Evolutionary conservation across 2,888 invertebrate genomes (phyloP).

Genomic region (Ophion obscuratus): DNA sequence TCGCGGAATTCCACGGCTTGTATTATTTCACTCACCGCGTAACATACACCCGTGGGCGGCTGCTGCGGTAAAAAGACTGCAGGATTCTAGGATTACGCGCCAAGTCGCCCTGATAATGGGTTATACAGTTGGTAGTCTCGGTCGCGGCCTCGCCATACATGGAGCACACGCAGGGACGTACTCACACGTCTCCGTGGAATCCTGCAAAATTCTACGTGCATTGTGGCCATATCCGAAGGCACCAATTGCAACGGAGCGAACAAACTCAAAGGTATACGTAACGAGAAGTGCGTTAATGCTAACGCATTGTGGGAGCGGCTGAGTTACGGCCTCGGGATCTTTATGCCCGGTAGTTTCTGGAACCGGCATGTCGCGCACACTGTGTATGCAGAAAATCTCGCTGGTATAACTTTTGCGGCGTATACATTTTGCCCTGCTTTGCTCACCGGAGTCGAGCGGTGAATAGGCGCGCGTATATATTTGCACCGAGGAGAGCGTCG

Average conservation of each 20-base stretch:
- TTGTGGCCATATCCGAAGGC: conserved; percentile 44
- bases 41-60: conserved; percentile 41
- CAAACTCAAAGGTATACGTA: conserved; percentile 66
- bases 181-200: conserved; percentile 38
- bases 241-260: conserved; percentile 46
- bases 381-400: conserved; percentile 34
- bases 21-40: conserved; percentile 53
- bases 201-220: conserved; percentile 45
- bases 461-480: conserved; percentile 8
- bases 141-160: conserved; percentile 57
- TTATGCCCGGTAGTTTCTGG: conserved; percentile 72
- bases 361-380: conserved; percentile 45
- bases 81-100: conserved; percentile 57
- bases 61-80: conserved; percentile 37
- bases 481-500: conserved; percentile 29
- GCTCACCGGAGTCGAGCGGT: conserved; percentile 33
- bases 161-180: conserved; percentile 44
- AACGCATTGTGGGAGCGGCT: conserved; percentile 80
- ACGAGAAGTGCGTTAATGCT: conserved; percentile 79
- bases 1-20: conserved; percentile 49
- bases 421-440: conserved; percentile 56
- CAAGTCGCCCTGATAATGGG: conserved; percentile 54
- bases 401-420: conserved; percentile 36
- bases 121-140: conserved; percentile 39
- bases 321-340: conserved; percentile 78